These are phyloP conservation scores for Chorisops tibialis DNA, from an alignment of 2,888 invertebrate species.

Conservation along the genomic window DNA sequence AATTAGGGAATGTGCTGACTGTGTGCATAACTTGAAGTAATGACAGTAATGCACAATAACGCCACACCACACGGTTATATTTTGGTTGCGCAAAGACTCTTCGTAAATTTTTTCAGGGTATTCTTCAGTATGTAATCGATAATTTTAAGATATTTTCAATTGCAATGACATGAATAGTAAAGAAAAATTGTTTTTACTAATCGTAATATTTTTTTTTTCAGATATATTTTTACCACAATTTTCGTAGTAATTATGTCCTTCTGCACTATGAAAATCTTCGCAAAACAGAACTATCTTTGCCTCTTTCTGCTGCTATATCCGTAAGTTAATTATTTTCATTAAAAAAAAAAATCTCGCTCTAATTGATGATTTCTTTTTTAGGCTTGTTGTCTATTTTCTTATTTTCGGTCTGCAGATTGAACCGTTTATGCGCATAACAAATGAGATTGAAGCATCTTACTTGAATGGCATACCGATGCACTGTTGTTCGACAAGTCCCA, in stretches of 20 bases:
- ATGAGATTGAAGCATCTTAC: conserved; percentile 49
- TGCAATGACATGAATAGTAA: no score
- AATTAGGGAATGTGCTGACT: no score
- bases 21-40: no score
- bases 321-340: conserved; percentile 61
- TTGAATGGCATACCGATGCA: conserved; percentile 65
- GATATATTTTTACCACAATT: conserved; percentile 61
- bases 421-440: conserved; percentile 66
- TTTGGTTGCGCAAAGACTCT: no score
- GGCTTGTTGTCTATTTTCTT: conserved; percentile 72
- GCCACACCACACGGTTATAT: no score
- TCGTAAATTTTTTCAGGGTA: no score
- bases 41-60: no score
- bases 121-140: no score
- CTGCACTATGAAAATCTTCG: conserved; percentile 69
- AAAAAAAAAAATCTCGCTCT: neutral
- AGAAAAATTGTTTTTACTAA: no score
- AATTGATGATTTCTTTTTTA: conserved; percentile 42
- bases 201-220: conserved; percentile 53
- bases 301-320: conserved; percentile 85
- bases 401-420: conserved; percentile 76
- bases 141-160: no score
- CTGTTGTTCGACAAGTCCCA: conserved; percentile 70
- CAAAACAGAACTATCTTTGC: conserved; percentile 72
- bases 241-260: conserved; percentile 61